Conservation (phyloP, 1,140 invertebrate species). For the Trichomalopsis sarcophagae region DNA sequence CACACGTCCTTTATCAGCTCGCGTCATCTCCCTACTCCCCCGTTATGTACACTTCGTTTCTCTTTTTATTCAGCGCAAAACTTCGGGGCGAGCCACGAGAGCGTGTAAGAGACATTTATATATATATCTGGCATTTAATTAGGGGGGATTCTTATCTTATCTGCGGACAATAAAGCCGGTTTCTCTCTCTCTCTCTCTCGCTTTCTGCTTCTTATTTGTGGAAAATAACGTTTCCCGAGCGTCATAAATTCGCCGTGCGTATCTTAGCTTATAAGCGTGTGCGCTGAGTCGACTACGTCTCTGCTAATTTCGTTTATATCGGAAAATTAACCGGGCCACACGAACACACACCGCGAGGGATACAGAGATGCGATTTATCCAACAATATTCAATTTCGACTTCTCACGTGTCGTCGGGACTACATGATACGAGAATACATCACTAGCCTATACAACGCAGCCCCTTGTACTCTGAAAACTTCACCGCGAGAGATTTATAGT, state of each 20-base stretch:
- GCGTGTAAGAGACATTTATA: neutral
- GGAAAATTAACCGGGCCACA: conserved; percentile 12
- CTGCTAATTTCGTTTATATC: conserved; percentile 39
- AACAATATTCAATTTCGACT: neutral
- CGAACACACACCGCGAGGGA: too few species aligned
- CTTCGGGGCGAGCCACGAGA: neutral
- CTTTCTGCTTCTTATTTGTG: conserved; percentile 35
- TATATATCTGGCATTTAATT: conserved; percentile 50
- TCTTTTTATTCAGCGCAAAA: neutral
- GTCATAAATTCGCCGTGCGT: conserved; percentile 43
- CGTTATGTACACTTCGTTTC: neutral
- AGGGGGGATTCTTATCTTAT: conserved; percentile 51
- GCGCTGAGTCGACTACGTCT: neutral
- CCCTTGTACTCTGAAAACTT: neutral
- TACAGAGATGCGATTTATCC: too few species aligned
- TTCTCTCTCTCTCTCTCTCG: neutral
- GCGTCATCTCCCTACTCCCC: neutral
- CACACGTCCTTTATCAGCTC: neutral
- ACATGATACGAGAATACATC: neutral
- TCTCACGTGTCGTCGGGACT: neutral
- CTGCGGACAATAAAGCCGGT: conserved; percentile 42
- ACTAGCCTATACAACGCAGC: neutral
- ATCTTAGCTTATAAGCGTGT: neutral
- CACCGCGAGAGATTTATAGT: neutral
- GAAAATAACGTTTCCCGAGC: conserved; percentile 42